Evolutionary conservation across 37 sponge, comb jelly and placozoan species (phyloP).

Genomic region (Ianthella basta): DNA sequence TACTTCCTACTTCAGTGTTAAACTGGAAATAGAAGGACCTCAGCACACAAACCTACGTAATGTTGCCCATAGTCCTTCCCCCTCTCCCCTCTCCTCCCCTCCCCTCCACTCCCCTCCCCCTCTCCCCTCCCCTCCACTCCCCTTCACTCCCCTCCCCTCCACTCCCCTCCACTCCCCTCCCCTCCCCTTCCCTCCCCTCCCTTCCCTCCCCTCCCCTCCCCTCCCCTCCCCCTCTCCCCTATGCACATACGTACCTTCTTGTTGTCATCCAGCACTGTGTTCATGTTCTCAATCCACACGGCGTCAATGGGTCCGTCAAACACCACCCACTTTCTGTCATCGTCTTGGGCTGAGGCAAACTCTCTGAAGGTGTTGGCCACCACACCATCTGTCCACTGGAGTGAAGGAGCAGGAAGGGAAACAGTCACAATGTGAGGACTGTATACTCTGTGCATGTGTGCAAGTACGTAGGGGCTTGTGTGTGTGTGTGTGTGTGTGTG

Average conservation of each 20-base stretch:
- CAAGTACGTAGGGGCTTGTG: too few species aligned
- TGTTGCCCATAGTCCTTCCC: too few species aligned
- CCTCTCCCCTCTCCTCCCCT: too few species aligned
- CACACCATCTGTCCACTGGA: constrained; percentile 95
- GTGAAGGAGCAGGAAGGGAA: background rate
- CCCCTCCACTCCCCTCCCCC: too few species aligned
- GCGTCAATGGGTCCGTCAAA: constrained; percentile 99
- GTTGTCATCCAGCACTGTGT: constrained; percentile 98
- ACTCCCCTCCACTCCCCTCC: too few species aligned
- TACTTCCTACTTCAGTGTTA: too few species aligned
- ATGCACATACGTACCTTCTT: constrained; percentile 60
- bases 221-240: background rate
- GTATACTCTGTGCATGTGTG: background rate
- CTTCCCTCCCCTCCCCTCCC: background rate
- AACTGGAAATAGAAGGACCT: background rate
- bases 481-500: background rate
- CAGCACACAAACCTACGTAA: background rate
- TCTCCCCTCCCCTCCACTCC: too few species aligned
- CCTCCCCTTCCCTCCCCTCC: background rate
- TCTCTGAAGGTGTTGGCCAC: constrained; percentile 98
- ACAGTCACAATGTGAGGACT: background rate
- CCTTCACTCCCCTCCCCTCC: too few species aligned
- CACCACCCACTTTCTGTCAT: constrained; percentile 98
- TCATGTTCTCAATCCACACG: constrained; percentile 99
- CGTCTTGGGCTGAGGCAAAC: constrained; percentile 91